Percentiles rank a stretch among this genome's conserved stretches.
Evolutionary conservation across 2,888 invertebrate genomes (phyloP).

Genomic region (Xestoiulus laeticollis): DNA sequence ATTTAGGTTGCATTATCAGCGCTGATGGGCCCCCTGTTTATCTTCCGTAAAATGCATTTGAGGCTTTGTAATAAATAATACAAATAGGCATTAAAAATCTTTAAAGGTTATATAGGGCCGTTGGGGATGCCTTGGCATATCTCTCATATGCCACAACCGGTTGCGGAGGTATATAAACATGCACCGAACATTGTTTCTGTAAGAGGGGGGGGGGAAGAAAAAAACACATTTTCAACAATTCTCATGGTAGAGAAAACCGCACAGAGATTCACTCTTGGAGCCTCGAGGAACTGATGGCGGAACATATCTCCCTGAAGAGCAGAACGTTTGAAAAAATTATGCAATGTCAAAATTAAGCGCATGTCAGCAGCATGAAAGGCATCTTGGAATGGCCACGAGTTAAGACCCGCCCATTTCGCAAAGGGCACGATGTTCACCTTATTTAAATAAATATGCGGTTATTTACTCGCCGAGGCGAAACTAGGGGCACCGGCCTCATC

Average conservation of each 20-base stretch:
- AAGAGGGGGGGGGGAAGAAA: neutral
- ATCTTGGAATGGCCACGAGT: neutral
- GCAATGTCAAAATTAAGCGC: neutral
- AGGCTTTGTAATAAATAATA: slow-evolving; percentile 30
- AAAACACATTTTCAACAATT: neutral
- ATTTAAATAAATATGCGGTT: slow-evolving; percentile 40
- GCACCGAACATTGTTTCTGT: neutral
- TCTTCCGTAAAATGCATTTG: neutral
- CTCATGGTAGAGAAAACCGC: neutral
- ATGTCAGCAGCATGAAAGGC: neutral
- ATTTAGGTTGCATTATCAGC: slow-evolving; percentile 32
- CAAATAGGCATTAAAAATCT: slow-evolving; percentile 27
- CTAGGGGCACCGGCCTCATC: neutral
- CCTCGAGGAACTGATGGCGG: neutral
- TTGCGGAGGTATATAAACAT: neutral
- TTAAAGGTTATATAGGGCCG: slow-evolving; percentile 21
- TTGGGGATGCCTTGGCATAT: neutral
- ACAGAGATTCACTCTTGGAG: neutral
- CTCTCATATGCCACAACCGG: neutral
- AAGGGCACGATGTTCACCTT: slow-evolving; percentile 7
- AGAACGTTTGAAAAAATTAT: neutral
- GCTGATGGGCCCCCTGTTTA: slow-evolving; percentile 30
- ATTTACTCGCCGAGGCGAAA: neutral
- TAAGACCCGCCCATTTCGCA: neutral
- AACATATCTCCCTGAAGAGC: neutral